A percentile compares a stretch with the other conserved stretches of the same genome.
phyloP scores from a whole-genome alignment of 92 coral and sea anemone species.

The Porites divaricata region DNA sequence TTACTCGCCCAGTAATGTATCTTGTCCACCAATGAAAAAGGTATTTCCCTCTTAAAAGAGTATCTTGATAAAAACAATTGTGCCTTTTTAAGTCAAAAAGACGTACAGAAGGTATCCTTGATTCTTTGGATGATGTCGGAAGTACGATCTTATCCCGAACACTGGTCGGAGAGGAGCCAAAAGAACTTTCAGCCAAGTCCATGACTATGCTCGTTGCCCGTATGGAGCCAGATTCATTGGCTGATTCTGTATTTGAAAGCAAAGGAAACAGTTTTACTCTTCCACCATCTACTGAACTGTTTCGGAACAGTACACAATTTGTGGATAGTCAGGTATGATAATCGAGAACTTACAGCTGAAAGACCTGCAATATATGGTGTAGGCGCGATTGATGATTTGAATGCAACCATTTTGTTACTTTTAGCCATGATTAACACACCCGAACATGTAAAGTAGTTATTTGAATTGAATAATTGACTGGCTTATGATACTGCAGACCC shows the following conservation, averaged over 20 bases:
- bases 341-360: not conserved
- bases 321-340: conserved; percentile 62
- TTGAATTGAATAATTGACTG: too few species aligned
- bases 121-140: conserved; percentile 41
- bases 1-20: not conserved
- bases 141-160: conserved; percentile 52
- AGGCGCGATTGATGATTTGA: too few species aligned
- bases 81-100: conserved; percentile 2
- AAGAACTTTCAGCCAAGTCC: conserved; percentile 14
- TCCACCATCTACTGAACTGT: conserved; percentile 40
- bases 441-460: too few species aligned
- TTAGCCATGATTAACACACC: too few species aligned
- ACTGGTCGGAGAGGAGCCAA: conserved; percentile 52
- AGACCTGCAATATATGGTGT: too few species aligned
- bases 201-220: conserved; percentile 42
- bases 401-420: too few species aligned
- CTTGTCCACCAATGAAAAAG: not conserved
- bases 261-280: conserved; percentile 47
- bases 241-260: conserved; percentile 36
- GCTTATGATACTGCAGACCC: too few species aligned
- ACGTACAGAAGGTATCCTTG: not conserved
- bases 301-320: conserved; percentile 36
- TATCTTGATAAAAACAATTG: not conserved
- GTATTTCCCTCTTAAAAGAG: not conserved
- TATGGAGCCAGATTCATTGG: conserved; percentile 28